phyloP scores from a whole-genome alignment of 2,113 vertebrate genomes.

The Esox niger region DNA sequence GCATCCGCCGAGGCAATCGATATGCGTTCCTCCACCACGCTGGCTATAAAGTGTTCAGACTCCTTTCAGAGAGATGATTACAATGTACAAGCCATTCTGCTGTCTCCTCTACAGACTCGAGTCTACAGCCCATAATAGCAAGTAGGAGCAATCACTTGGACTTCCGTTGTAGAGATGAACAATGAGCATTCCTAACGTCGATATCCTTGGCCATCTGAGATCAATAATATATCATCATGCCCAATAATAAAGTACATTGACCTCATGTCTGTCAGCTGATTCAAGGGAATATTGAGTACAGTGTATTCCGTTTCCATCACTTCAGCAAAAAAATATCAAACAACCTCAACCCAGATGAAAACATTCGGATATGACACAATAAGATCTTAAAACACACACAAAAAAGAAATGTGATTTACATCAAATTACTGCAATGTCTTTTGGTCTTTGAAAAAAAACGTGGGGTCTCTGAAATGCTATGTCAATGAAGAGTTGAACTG shows the following conservation, averaged over 20 bases:
- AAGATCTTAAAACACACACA: too few species aligned
- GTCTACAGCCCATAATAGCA: constrained; percentile 44
- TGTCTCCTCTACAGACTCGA: background rate
- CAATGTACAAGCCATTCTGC: background rate
- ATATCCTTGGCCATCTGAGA: constrained; percentile 18
- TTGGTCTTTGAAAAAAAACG: too few species aligned
- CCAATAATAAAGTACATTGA: constrained; percentile 35
- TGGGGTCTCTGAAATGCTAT: too few species aligned
- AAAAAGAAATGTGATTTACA: too few species aligned
- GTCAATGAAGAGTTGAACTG: too few species aligned
- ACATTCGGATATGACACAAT: too few species aligned
- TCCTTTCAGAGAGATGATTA: constrained; percentile 49
- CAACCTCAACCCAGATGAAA: too few species aligned
- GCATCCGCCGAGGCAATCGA: constrained; percentile 51
- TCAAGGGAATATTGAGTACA: constrained; percentile 6
- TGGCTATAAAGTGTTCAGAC: constrained; percentile 43
- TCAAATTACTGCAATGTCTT: too few species aligned
- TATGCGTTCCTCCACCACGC: constrained; percentile 34
- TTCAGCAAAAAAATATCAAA: background rate
- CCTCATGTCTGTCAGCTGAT: constrained; percentile 39
- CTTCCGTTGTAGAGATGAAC: constrained; percentile 42
- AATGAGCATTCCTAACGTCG: constrained; percentile 27
- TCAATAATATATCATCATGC: constrained; percentile 48
- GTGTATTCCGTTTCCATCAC: background rate
- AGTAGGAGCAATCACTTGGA: constrained; percentile 46